phyloP scores from a whole-genome alignment of 2,113 vertebrate genomes.

The Actenoides hombroni region DNA sequence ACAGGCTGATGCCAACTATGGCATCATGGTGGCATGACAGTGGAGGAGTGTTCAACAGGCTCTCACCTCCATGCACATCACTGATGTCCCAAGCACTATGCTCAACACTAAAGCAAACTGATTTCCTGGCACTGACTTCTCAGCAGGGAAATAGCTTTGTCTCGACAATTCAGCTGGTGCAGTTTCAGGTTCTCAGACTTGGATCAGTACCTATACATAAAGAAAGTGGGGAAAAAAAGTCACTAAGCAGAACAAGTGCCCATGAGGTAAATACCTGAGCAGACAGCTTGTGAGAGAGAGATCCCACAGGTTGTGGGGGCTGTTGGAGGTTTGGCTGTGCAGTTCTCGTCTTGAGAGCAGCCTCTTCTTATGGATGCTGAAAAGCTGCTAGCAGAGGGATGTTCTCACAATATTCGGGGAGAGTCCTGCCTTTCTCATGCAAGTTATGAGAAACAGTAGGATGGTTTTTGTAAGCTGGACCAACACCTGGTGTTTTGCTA shows the following conservation, averaged over 20 bases:
- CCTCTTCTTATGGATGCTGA: no score
- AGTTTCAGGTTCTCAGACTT: not conserved
- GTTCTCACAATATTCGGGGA: no score
- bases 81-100: not conserved
- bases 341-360: not conserved
- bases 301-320: accelerated
- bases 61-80: not conserved
- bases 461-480: no score
- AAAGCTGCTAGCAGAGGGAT: no score
- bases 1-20: not conserved
- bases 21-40: not conserved
- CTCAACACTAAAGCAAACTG: not conserved
- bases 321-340: accelerated
- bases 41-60: not conserved
- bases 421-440: no score
- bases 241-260: not conserved
- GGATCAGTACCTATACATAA: accelerated
- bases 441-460: no score
- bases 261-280: not conserved
- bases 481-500: no score
- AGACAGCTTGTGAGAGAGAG: not conserved
- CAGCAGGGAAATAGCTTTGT: not conserved
- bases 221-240: not conserved
- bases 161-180: not conserved
- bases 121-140: not conserved